Evolutionary conservation across 1,140 invertebrate genomes (phyloP).

Genomic region (Archegozetes longisetosus): DNA sequence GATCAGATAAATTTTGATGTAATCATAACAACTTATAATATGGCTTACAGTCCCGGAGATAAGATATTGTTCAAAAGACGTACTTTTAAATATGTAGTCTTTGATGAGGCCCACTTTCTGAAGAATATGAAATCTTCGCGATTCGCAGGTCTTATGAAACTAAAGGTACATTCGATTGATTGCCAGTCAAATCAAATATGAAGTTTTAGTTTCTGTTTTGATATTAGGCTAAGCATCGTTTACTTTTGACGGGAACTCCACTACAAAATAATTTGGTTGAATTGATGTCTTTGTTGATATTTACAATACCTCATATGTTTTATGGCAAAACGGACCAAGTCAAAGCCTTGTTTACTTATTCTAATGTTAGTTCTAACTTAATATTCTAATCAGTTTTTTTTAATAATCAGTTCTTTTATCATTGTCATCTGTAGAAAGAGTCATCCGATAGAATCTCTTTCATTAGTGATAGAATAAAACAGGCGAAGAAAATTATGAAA

Average conservation of each 20-base stretch:
- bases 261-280: slow-evolving; percentile 91
- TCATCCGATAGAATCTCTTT: slow-evolving; percentile 40
- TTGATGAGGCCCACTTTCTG: slow-evolving; percentile 94
- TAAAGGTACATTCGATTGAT: slow-evolving; percentile 35
- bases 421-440: slow-evolving; percentile 23
- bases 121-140: slow-evolving; percentile 88
- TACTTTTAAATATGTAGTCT: slow-evolving; percentile 75
- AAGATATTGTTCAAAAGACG: slow-evolving; percentile 74
- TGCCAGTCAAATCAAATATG: neutral
- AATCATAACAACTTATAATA: slow-evolving; percentile 58
- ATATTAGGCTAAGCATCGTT: slow-evolving; percentile 52
- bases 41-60: slow-evolving; percentile 55
- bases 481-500: slow-evolving; percentile 88
- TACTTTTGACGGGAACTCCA: slow-evolving; percentile 78
- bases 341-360: slow-evolving; percentile 54
- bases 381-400: neutral
- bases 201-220: slow-evolving; percentile 11
- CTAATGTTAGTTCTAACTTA: slow-evolving; percentile 15
- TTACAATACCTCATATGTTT: slow-evolving; percentile 91
- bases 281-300: slow-evolving; percentile 82
- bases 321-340: slow-evolving; percentile 68
- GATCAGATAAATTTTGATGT: slow-evolving; percentile 56
- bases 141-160: slow-evolving; percentile 68
- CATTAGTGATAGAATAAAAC: slow-evolving; percentile 69
- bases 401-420: slow-evolving; percentile 13